Percentiles rank a stretch among this genome's conserved stretches.
Conservation (phyloP, 1,140 invertebrate genomes). For the Rhopalosiphum padi region DNA sequence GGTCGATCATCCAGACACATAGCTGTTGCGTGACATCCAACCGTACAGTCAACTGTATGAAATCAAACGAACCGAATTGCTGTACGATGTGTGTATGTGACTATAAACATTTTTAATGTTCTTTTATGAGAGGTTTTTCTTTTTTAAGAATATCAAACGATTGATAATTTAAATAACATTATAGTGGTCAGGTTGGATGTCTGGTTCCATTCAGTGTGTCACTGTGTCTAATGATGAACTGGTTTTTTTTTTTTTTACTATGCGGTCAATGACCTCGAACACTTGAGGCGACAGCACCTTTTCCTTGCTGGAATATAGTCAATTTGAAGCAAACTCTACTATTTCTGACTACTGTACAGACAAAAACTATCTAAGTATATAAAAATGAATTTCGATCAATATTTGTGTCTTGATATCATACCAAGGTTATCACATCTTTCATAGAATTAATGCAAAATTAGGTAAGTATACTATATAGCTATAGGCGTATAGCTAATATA, state of each 20-base stretch:
- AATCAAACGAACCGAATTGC: background rate
- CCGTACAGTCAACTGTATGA: background rate
- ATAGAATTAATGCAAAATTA: background rate
- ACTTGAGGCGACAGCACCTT: constrained; percentile 48
- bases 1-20: background rate
- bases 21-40: constrained; percentile 28
- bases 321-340: constrained; percentile 1
- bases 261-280: constrained; percentile 50
- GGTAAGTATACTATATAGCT: background rate
- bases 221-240: constrained; percentile 58
- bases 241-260: constrained; percentile 55
- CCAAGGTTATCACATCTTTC: background rate
- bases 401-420: background rate
- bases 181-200: constrained; percentile 50
- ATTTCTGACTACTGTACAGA: background rate
- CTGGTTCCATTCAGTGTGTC: constrained; percentile 58
- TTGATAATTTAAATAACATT: constrained; percentile 45
- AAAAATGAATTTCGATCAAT: background rate
- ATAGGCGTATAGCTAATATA: background rate
- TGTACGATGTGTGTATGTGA: background rate
- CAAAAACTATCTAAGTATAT: background rate
- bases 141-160: constrained; percentile 1
- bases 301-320: constrained; percentile 44
- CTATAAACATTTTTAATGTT: constrained; percentile 2
- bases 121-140: constrained; percentile 7